Conservation (phyloP, 2,113 vertebrate species). For the Poeciliopsis retropinna region DNA sequence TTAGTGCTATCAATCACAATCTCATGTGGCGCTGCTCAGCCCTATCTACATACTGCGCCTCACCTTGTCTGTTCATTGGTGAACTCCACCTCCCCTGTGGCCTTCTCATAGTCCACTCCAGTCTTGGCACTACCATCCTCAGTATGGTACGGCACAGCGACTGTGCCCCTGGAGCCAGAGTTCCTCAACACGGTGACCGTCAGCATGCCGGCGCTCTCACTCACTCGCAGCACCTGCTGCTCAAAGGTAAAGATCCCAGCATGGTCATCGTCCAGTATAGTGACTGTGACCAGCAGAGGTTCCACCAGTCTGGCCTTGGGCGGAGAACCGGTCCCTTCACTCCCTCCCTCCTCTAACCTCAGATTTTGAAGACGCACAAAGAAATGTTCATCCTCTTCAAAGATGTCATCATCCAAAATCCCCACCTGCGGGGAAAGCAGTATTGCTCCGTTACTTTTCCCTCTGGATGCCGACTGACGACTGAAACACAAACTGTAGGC, state of each 20-base stretch:
- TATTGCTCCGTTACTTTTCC: neutral
- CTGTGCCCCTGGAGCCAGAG: constrained; percentile 90
- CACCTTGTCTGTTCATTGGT: constrained; percentile 91
- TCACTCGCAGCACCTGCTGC: constrained; percentile 84
- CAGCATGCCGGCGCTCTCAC: constrained; percentile 88
- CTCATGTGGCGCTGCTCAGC: too few relatives aligned
- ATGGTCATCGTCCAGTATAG: constrained; percentile 95
- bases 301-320: constrained; percentile 85
- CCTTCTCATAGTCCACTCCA: constrained; percentile 89
- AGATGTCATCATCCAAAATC: constrained; percentile 95
- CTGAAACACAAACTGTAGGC: neutral
- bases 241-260: constrained; percentile 93
- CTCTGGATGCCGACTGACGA: neutral
- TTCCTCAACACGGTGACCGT: constrained; percentile 86
- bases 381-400: constrained; percentile 97
- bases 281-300: constrained; percentile 86
- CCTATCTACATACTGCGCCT: constrained; percentile 44
- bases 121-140: constrained; percentile 88
- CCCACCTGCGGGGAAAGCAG: constrained; percentile 75
- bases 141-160: constrained; percentile 89
- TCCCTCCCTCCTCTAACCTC: constrained; percentile 83
- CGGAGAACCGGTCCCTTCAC: constrained; percentile 62
- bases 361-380: constrained; percentile 91
- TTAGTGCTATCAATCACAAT: too few relatives aligned
- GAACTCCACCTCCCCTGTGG: constrained; percentile 90